phyloP scores from a whole-genome alignment of 2,113 vertebrate species.

The Microtus montanus region DNA sequence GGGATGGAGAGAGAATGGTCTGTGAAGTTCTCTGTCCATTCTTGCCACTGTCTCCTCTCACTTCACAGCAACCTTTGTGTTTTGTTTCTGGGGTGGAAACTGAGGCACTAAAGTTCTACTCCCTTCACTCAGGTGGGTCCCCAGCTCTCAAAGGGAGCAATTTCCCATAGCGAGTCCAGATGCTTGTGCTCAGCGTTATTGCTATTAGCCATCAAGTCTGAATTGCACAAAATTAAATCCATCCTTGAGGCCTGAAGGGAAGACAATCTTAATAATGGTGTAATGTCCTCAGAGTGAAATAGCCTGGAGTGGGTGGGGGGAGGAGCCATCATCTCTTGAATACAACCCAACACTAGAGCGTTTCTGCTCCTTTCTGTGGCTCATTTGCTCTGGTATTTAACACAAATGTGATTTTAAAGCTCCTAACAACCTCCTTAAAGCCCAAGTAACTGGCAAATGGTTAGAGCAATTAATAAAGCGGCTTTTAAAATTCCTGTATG shows the following conservation, averaged over 20 bases:
- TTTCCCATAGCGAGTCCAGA: conserved; percentile 69
- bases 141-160: neutral
- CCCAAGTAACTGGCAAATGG: conserved; percentile 62
- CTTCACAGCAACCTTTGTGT: neutral
- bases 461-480: conserved; percentile 72
- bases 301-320: neutral
- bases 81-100: neutral
- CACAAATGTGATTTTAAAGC: conserved; percentile 59
- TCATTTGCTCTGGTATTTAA: conserved; percentile 53
- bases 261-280: conserved; percentile 57
- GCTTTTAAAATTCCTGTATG: conserved; percentile 6
- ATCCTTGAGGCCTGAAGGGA: conserved; percentile 71
- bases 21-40: conserved; percentile 35
- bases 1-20: neutral
- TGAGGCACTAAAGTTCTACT: neutral
- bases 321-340: conserved; percentile 22
- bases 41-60: neutral
- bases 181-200: conserved; percentile 61
- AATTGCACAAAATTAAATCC: conserved; percentile 60
- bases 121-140: conserved; percentile 42
- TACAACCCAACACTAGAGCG: neutral
- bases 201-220: conserved; percentile 57
- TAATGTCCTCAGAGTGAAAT: conserved; percentile 65
- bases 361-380: conserved; percentile 54
- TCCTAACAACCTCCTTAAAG: conserved; percentile 50